Evolutionary conservation across 2,888 invertebrate species (phyloP), one percentile per base, ranked within the genome.

Genomic region (Eupithecia abbreviata): DNA sequence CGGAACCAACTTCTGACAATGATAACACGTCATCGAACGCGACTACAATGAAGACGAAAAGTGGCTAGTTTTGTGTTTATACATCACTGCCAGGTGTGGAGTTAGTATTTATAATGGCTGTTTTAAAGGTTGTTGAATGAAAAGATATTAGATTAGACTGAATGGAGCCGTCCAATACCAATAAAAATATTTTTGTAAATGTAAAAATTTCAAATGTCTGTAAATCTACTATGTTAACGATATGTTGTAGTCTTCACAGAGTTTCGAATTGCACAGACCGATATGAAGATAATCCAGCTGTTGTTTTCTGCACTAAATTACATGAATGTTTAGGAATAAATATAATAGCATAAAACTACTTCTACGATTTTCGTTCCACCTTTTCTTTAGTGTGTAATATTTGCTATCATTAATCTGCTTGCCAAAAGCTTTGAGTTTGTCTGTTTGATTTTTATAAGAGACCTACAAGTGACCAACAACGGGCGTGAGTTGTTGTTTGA

Each of bases 1-100:
- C 96, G 4, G 95, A 95, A 77, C 95, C 95, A 47, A 93, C 95
- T n/a, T 94, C 94, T 0, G 96, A 96, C 70, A 95, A 92, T 77
- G 95, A 95, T 69, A 95, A 93, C 72, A 87, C 89, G 13, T 90
- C 93, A 41, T 91, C 88, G 82, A 95, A 85, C 10, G n/a, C 43
- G 85, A 91, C 88, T 85, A 95, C 91, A 83, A 90, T 81, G 87
- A 95, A 90, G 90, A 92, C 89, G 10, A 94, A 93, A 83, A 88
- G 89, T 80, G 90, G 78, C 76, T 79, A 80, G 65, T 90, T 5
- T 92, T 86, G 92, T 89, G 18, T 70, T n/a, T 45, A 70, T 65
- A 72, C 18, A 81, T 84, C 86, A 89, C 88, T 88, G 88, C 87
- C 88, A 73, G 72, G 58, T 58, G 41, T 49, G 18, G 12, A 51